Base-by-base conservation (phyloP, 1,140 invertebrate species). In the Diachasma alloeum region DNA sequence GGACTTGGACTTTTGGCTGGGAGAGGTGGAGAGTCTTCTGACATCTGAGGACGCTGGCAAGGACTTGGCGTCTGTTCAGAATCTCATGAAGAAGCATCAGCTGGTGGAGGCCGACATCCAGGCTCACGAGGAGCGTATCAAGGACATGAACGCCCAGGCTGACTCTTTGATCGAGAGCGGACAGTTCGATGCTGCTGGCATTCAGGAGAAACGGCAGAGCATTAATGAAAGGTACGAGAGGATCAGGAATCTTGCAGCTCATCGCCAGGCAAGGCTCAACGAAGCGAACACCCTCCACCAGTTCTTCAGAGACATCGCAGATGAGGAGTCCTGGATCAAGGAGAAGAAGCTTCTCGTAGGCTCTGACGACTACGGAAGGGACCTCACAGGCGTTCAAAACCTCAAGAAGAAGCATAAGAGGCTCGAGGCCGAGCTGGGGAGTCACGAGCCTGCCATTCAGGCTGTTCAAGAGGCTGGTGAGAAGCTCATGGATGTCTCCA, bases 281-380 rank as follows among this genome's bases (percentile, higher is more conserved):
- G 98, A 99, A 88, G 98, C 98, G 2, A 97, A 99, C 85, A 99
- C 97, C 9, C 92, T 99, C 81, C 98, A 99, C 90, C 98, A 99
- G 90, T 99, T 99, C 94, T 98, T 99, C 93, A 91, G 98, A 66
- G 98, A 99, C 87, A 99, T 99, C 86, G 98, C 98, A 79, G 98
- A 99, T 88, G 98, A 99, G 89, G 98, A 99, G 88, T 98, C 97
- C n/a, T 99, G 98, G 98, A 99, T 99, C 85, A 99, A 99, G 87
- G 98, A 99, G 85, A 99, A 99, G 92, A 99, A 99, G 88, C 90
- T 99, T 13, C 90, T 99, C 6, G 97, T 99, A 1, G 96, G 97
- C 6, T 99, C 97, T 3, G 98, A 99, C 87, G 99, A 99, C 87
- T 99, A 99, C 88, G 98, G 98, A 0, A 94, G 98, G 75, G 98